Conservation (phyloP, 2,888 invertebrate species). For the Nemapogon koenigi region DNA sequence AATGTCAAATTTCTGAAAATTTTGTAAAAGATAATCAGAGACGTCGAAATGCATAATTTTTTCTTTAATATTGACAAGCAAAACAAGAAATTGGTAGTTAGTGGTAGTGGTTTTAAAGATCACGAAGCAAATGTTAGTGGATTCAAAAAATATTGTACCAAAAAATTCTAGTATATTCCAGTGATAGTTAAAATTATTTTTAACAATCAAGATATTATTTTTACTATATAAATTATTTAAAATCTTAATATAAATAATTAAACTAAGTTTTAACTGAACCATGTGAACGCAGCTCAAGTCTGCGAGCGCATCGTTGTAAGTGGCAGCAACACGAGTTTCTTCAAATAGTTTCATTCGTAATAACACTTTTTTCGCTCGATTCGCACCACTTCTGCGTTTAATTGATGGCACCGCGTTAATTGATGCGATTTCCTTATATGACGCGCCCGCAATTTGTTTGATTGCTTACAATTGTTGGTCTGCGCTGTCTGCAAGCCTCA, state of each 20-base stretch:
- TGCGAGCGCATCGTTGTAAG: not conserved
- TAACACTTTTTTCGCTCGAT: slow-evolving; percentile 23
- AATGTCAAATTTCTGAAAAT: too few species aligned
- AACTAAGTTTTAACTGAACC: not conserved
- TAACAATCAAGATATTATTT: too few species aligned
- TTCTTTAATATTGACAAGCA: too few species aligned
- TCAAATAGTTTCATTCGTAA: slow-evolving; percentile 16
- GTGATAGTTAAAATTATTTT: not conserved
- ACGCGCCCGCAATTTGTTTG: slow-evolving; percentile 50
- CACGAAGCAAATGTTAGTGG: too few species aligned
- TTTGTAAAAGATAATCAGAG: too few species aligned
- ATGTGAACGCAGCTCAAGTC: not conserved
- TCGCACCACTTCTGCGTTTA: slow-evolving; percentile 48
- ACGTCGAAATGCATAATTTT: too few species aligned
- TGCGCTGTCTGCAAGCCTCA: slow-evolving; percentile 1
- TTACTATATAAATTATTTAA: too few species aligned
- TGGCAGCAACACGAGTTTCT: too few species aligned
- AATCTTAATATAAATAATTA: too few species aligned
- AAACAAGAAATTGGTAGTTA: too few species aligned
- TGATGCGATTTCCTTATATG: slow-evolving; percentile 52
- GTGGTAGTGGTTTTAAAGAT: too few species aligned
- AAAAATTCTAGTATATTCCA: not conserved
- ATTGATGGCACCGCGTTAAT: slow-evolving; percentile 42
- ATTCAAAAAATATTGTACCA: too few species aligned
- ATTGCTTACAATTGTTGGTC: slow-evolving; percentile 42